A percentile compares a stretch with the other conserved stretches of the same genome.
Evolutionary conservation across 2,888 invertebrate genomes (phyloP).

Genomic region (Chrysodeixis includens): DNA sequence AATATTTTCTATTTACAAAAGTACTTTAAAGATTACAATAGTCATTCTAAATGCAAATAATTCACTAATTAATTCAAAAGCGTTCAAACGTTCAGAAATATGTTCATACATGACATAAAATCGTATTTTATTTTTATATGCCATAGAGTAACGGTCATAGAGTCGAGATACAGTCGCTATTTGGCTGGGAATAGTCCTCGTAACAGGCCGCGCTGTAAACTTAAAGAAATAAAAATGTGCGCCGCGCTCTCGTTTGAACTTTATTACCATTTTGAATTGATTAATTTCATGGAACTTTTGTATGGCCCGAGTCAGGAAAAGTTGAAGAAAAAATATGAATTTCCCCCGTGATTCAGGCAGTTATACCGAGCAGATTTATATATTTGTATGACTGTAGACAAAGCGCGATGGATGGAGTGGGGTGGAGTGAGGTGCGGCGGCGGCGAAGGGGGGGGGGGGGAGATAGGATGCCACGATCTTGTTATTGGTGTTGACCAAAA

Average conservation of each 20-base stretch:
- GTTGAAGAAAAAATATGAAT: conserved; percentile 50
- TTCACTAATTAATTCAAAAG: no score
- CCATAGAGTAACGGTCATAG: neutral
- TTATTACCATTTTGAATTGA: conserved; percentile 49
- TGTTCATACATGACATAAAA: neutral
- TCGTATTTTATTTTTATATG: neutral
- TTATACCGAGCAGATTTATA: conserved; percentile 38
- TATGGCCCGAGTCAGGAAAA: conserved; percentile 38
- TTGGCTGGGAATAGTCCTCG: conserved; percentile 5
- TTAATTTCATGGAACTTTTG: conserved; percentile 48
- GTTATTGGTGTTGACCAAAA: conserved; percentile 24
- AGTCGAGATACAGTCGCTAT: neutral
- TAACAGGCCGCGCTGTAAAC: conserved; percentile 20
- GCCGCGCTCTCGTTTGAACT: conserved; percentile 37
- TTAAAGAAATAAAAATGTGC: conserved; percentile 29
- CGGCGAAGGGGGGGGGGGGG: neutral
- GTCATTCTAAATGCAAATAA: no score
- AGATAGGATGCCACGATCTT: conserved; percentile 10
- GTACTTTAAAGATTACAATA: no score
- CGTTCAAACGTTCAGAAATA: neutral
- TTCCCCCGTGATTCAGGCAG: conserved; percentile 38
- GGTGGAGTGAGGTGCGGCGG: neutral
- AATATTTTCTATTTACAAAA: no score
- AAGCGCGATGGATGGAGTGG: neutral
- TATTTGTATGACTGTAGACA: conserved; percentile 32